Conservation (phyloP, 2,888 invertebrate species). For the Apotomis turbidana region DNA sequence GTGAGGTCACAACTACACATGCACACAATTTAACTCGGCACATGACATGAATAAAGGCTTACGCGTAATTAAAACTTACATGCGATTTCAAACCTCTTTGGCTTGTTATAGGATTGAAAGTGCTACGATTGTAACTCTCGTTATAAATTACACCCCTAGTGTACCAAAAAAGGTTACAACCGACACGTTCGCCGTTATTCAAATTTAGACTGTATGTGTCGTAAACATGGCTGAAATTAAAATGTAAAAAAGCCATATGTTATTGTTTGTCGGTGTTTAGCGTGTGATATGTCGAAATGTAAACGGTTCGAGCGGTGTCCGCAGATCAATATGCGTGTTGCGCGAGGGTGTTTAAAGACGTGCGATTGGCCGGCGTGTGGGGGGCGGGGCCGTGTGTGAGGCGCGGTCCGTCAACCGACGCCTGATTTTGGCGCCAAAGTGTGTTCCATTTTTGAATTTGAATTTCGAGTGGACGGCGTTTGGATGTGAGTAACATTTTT, state of each 20-base stretch:
- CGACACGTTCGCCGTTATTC: slow-evolving; percentile 24
- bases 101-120: slow-evolving; percentile 35
- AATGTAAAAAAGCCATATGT: slow-evolving; percentile 58
- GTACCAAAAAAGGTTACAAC: slow-evolving; percentile 50
- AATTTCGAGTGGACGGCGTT: slow-evolving; percentile 18
- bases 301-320: slow-evolving; percentile 80
- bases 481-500: background rate
- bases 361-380: slow-evolving; percentile 78
- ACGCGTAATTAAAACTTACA: background rate
- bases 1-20: slow-evolving; percentile 50
- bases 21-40: slow-evolving; percentile 28
- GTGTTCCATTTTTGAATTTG: slow-evolving; percentile 64
- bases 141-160: slow-evolving; percentile 64
- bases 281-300: slow-evolving; percentile 83
- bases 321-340: slow-evolving; percentile 84
- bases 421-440: slow-evolving; percentile 77
- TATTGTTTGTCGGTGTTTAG: slow-evolving; percentile 82
- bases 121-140: slow-evolving; percentile 22
- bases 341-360: slow-evolving; percentile 76
- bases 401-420: slow-evolving; percentile 60
- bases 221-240: slow-evolving; percentile 50
- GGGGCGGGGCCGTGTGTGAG: slow-evolving; percentile 78
- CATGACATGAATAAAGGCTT: slow-evolving; percentile 7
- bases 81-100: background rate
- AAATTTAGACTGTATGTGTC: slow-evolving; percentile 44